phyloP scores from a whole-genome alignment of 2,797 vertebrate genomes.

The Ispidina picta region DNA sequence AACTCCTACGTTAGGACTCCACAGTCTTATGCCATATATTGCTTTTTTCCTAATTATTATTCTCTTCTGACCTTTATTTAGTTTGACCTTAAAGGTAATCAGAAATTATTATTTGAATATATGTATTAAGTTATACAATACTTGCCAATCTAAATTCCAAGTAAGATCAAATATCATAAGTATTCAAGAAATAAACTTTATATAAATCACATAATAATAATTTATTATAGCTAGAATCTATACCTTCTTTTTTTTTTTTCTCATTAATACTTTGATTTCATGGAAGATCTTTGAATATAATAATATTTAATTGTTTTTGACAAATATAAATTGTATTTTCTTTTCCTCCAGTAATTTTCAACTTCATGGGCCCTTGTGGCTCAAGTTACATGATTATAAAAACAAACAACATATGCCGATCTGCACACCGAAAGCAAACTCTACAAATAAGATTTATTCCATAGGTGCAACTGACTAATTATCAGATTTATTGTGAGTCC shows the following conservation, averaged over 20 bases:
- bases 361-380: rapidly evolving
- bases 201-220: neutral
- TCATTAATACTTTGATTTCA: neutral
- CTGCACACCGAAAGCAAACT: neutral
- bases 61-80: neutral
- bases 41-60: neutral
- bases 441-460: neutral
- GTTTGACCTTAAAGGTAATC: neutral
- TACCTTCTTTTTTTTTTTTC: too few relatives aligned
- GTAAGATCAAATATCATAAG: neutral
- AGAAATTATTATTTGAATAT: neutral
- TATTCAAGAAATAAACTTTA: neutral
- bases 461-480: neutral
- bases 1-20: neutral
- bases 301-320: neutral
- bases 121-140: neutral
- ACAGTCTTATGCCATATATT: neutral
- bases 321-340: neutral
- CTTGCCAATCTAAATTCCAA: neutral
- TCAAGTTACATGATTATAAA: neutral
- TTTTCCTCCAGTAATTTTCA: neutral
- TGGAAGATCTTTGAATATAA: neutral
- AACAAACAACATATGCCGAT: neutral
- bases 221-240: neutral
- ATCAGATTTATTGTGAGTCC: neutral